Percentiles rank a stretch among this genome's conserved stretches.
Evolutionary conservation across 1,140 invertebrate species (phyloP).

Genomic region (Lordiphosa clarofinis): DNA sequence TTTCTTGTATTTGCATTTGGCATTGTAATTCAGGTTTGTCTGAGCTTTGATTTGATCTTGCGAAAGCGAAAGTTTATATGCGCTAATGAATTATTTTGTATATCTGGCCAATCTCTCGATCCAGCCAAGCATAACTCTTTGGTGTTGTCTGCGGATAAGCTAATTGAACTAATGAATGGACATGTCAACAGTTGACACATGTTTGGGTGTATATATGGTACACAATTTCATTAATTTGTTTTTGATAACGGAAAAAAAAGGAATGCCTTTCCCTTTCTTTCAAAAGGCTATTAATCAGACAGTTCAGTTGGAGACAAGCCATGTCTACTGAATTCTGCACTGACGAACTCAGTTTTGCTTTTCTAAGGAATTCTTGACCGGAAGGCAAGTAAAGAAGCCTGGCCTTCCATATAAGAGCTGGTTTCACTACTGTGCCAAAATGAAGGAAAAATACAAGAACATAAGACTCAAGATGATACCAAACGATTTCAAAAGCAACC

Average conservation of each 20-base stretch:
- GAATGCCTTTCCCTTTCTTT: constrained; percentile 5
- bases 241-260: constrained; percentile 28
- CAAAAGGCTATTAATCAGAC: too few relatives aligned
- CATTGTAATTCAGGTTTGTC: constrained; percentile 68
- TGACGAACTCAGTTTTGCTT: too few relatives aligned
- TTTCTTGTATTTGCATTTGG: constrained; percentile 66
- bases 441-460: too few relatives aligned
- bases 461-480: too few relatives aligned
- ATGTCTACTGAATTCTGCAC: too few relatives aligned
- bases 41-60: constrained; percentile 68
- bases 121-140: constrained; percentile 19
- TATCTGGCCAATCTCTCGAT: constrained; percentile 9
- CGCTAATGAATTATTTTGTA: constrained; percentile 69
- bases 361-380: too few relatives aligned
- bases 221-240: constrained; percentile 35
- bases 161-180: constrained; percentile 73
- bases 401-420: too few relatives aligned
- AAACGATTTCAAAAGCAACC: too few relatives aligned
- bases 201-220: constrained; percentile 20
- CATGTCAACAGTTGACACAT: constrained; percentile 48
- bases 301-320: too few relatives aligned
- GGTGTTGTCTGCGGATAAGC: constrained; percentile 21
- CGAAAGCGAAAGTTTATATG: constrained; percentile 72
- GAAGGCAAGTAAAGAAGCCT: too few relatives aligned
- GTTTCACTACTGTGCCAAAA: too few relatives aligned